A percentile compares a stretch with the other conserved stretches of the same genome.
phyloP scores from a whole-genome alignment of 1,140 invertebrate genomes.

The silkworm (Bombyx mori) region ASM3026992v2 NC_085127.1:415501-416000 shows the following conservation, averaged over 20 bases:
- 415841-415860: too few relatives aligned
- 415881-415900: too few relatives aligned
- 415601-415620: slow-evolving; percentile 30
- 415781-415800: slow-evolving; percentile 19
- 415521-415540: slow-evolving; percentile 40
- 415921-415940: too few relatives aligned
- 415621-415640: slow-evolving; percentile 17
- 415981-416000: too few relatives aligned
- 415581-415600: slow-evolving; percentile 29
- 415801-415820: slow-evolving; percentile 7
- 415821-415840: too few relatives aligned
- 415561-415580: slow-evolving; percentile 21
- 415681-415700: slow-evolving; percentile 1
- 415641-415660: not conserved
- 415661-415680: not conserved
- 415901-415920: too few relatives aligned
- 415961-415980: too few relatives aligned
- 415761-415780: slow-evolving; percentile 40
- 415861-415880: slow-evolving; percentile 5
- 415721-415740: slow-evolving; percentile 6
- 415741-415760: slow-evolving; percentile 17
- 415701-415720: slow-evolving; percentile 8
- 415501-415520: slow-evolving; percentile 15
- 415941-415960: too few relatives aligned
- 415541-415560: slow-evolving; percentile 41